Evolutionary conservation across 1,140 invertebrate species (phyloP).

Genomic region (Drosophila yakuba): DNA sequence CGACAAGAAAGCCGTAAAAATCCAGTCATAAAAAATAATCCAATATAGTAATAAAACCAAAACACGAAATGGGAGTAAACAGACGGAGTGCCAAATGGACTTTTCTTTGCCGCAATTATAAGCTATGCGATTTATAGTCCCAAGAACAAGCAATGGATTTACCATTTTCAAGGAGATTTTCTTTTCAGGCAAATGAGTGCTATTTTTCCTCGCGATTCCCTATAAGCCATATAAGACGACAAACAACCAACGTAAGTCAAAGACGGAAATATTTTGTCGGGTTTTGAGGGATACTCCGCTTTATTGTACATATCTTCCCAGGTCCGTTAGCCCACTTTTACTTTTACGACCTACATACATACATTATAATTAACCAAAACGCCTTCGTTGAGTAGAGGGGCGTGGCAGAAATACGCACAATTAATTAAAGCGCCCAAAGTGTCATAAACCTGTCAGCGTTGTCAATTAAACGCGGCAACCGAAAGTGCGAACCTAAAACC

Average conservation of each 20-base stretch:
- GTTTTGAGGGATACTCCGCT: constrained; percentile 42
- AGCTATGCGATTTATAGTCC: constrained; percentile 26
- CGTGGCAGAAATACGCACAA: constrained; percentile 53
- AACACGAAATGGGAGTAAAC: background rate
- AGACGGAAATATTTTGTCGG: constrained; percentile 41
- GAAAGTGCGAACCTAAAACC: constrained; percentile 3
- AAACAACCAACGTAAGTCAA: constrained; percentile 63
- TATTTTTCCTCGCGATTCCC: background rate
- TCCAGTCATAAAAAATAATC: constrained; percentile 73
- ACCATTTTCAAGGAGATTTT: background rate
- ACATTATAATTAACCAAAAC: constrained; percentile 73
- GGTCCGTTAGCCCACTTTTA: background rate
- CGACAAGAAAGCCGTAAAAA: constrained; percentile 55
- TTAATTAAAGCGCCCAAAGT: constrained; percentile 72
- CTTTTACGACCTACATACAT: constrained; percentile 71
- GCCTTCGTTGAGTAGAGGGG: constrained; percentile 6
- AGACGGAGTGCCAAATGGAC: constrained; percentile 10
- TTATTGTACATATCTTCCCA: constrained; percentile 1
- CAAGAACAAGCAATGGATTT: constrained; percentile 24
- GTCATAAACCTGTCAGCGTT: constrained; percentile 63
- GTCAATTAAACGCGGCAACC: constrained; percentile 58
- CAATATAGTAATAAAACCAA: constrained; percentile 33
- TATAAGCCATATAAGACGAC: constrained; percentile 69
- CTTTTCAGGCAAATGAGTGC: background rate
- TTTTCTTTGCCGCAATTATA: constrained; percentile 51